Evolutionary conservation across 2,113 vertebrate genomes (phyloP).

Genomic region (Clarias magur): DNA sequence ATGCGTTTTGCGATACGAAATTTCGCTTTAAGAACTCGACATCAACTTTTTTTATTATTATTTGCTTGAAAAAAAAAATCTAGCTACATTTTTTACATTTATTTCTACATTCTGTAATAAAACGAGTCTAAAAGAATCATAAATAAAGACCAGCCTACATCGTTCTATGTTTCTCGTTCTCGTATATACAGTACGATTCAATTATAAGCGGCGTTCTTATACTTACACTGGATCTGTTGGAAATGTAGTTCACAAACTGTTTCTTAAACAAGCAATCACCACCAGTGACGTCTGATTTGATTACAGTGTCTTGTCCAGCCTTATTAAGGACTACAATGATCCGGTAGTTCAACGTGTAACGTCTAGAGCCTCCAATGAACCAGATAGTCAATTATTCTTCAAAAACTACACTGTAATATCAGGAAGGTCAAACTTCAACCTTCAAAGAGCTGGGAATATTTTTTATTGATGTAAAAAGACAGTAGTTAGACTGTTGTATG

Average conservation of each 20-base stretch:
- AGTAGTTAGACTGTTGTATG: neutral
- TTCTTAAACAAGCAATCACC: neutral
- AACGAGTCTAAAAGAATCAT: too few relatives aligned
- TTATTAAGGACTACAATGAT: neutral
- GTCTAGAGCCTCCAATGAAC: neutral
- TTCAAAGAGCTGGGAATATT: neutral
- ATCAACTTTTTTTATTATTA: too few relatives aligned
- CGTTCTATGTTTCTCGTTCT: neutral
- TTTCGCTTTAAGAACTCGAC: too few relatives aligned
- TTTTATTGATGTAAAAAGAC: neutral
- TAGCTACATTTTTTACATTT: neutral
- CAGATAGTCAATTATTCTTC: neutral
- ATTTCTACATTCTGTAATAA: neutral
- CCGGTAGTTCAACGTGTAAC: neutral
- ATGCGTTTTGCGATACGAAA: too few relatives aligned
- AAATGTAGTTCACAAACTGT: neutral
- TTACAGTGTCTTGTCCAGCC: neutral
- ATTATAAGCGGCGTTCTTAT: too few relatives aligned
- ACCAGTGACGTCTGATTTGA: neutral
- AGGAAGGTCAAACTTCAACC: neutral
- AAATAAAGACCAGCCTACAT: neutral
- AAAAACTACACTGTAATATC: neutral
- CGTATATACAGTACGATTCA: too few relatives aligned
- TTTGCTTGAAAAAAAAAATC: neutral
- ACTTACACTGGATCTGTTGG: neutral